These are phyloP conservation scores for Synanthedon myopaeformis DNA, from an alignment of 2,888 invertebrate genomes.

Conservation along the genomic window DNA sequence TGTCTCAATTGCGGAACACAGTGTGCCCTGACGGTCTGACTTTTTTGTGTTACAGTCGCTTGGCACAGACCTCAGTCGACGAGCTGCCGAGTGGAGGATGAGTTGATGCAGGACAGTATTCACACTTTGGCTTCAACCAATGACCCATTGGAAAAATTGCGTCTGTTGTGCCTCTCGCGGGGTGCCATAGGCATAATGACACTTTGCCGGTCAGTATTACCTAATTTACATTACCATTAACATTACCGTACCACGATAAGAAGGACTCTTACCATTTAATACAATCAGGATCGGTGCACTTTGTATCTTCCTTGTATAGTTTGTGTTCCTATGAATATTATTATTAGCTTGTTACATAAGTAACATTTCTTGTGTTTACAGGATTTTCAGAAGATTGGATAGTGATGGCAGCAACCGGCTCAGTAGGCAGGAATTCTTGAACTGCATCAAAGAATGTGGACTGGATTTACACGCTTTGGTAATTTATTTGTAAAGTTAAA, in stretches of 20 bases:
- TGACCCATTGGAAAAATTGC: constrained; percentile 86
- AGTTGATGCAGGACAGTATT: constrained; percentile 80
- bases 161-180: constrained; percentile 84
- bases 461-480: constrained; percentile 69
- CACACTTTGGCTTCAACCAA: constrained; percentile 75
- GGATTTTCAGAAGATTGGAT: constrained; percentile 91
- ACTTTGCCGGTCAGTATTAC: constrained; percentile 76
- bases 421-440: constrained; percentile 83
- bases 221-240: too few species aligned
- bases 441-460: constrained; percentile 83
- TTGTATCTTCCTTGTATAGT: neutral
- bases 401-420: constrained; percentile 88
- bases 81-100: constrained; percentile 79
- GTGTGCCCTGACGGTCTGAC: too few species aligned
- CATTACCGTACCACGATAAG: too few species aligned
- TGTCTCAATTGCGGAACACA: too few species aligned
- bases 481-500: neutral
- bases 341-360: neutral
- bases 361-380: constrained; percentile 23
- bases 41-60: constrained; percentile 45
- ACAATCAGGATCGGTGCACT: neutral
- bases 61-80: constrained; percentile 79
- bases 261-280: neutral
- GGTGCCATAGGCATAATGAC: constrained; percentile 91
- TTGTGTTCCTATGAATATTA: neutral